Conservation (phyloP, 1,140 invertebrate genomes). For the Micrasema minimum region DNA sequence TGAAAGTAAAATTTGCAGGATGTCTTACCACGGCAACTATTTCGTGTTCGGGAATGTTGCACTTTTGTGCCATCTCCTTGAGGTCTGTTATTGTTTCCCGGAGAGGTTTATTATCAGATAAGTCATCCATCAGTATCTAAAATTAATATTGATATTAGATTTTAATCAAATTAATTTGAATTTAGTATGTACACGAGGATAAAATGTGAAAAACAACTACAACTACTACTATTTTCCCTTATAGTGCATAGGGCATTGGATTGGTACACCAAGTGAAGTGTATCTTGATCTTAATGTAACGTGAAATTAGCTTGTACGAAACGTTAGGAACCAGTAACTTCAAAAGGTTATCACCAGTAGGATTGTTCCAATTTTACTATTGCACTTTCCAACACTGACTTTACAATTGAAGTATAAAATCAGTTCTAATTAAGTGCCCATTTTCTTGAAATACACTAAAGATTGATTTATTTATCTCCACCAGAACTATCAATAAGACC, state of each 20-base stretch:
- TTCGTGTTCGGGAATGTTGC: constrained; percentile 89
- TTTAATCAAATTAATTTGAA: too few relatives aligned
- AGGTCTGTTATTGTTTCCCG: constrained; percentile 86
- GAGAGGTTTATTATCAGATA: constrained; percentile 83
- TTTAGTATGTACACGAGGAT: too few relatives aligned
- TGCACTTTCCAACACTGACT: constrained; percentile 60
- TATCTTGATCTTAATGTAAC: too few relatives aligned
- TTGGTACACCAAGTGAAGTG: too few relatives aligned
- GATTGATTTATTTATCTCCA: too few relatives aligned
- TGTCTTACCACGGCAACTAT: constrained; percentile 79
- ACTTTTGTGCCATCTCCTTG: constrained; percentile 84
- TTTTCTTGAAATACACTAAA: too few relatives aligned
- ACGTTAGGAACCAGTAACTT: constrained; percentile 65
- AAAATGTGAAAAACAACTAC: too few relatives aligned
- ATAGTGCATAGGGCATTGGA: too few relatives aligned
- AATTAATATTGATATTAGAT: not conserved
- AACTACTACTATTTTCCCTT: too few relatives aligned
- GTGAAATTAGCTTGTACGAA: not conserved
- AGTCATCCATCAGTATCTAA: constrained; percentile 78
- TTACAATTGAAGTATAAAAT: constrained; percentile 43
- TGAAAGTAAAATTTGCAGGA: not conserved
- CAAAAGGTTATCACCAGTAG: constrained; percentile 66
- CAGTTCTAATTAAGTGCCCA: constrained; percentile 61
- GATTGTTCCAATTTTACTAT: constrained; percentile 51
- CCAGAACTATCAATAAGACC: too few relatives aligned